Base-by-base conservation (phyloP, 2,888 invertebrate species). In the Xestia ashworthii region DNA sequence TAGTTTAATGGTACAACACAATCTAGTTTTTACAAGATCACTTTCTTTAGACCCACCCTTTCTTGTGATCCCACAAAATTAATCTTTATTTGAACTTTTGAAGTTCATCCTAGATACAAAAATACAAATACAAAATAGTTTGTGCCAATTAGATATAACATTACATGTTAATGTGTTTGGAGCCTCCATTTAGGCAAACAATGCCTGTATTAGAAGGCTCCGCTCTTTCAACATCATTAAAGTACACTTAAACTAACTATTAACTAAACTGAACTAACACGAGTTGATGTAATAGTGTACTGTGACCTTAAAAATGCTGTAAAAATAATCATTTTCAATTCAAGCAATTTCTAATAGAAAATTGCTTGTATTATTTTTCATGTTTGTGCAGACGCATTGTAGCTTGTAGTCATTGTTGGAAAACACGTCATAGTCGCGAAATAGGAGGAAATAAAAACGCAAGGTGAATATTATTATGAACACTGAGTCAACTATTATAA, bases 401-500 rank as follows among this genome's bases (percentile, higher is more conserved):
- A 32, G 9, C 2, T 74, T 38, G 14, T 25, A 41, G 9, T 16
- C 9, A 68, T n/a, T 53, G 46, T 53, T 16, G 60, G 12, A 46
- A 50, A 77, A 62, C 44, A 22, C 16, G 44, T 60, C 8, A 58
- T 25, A 25, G 22, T 46, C 32, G 25, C 25, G 38, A 62, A 62
- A 71, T 71, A 80, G 46, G 9, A 80, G 53, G 44, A 80, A 70
- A 79, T 32, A 58, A 77, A 62, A 71, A 53, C 53, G 16, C 80
- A 71, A 71, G 38, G 62, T n/a, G 16, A 46, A 11, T n/a, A 72
- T 79, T 50, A 79, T 50, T 38, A 44, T 50, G 60, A 80, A 60
- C 38, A 38, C 11, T 25, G n/a, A 44, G 44, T 65, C 48, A 44
- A 62, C 25, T 46, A 46, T 53, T 79, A 53, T 16, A 50, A 32